These are phyloP conservation scores for Gephyroberyx darwinii DNA, from an alignment of 2,797 vertebrate species.

Conservation along the genomic window DNA sequence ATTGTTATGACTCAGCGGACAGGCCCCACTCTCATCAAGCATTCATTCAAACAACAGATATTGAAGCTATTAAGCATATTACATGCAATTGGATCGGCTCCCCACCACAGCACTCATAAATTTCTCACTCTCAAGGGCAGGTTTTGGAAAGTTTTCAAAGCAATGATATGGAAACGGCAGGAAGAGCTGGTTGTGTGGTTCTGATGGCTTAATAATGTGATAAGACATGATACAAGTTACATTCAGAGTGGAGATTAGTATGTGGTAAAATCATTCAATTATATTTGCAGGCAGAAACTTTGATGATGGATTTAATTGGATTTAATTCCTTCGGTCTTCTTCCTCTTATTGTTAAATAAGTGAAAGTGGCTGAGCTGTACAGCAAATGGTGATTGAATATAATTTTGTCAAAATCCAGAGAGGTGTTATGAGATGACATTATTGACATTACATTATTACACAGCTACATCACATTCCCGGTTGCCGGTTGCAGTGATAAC, in stretches of 20 bases:
- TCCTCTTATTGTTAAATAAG: not conserved
- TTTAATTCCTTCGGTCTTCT: not conserved
- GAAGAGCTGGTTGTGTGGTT: not conserved
- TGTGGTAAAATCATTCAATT: not conserved
- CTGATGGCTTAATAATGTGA: slow-evolving; percentile 30
- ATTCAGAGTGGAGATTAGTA: slow-evolving; percentile 8
- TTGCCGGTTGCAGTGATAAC: slow-evolving; percentile 8
- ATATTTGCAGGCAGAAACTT: not conserved
- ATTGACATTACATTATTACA: not conserved
- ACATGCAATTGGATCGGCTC: slow-evolving; percentile 54
- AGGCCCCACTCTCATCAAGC: slow-evolving; percentile 46
- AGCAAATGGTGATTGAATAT: not conserved
- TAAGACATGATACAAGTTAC: slow-evolving; percentile 26
- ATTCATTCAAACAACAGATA: slow-evolving; percentile 76
- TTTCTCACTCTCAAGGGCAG: slow-evolving; percentile 69
- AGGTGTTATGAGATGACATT: not conserved
- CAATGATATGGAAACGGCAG: not conserved
- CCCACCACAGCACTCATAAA: slow-evolving; percentile 54
- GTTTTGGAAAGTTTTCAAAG: slow-evolving; percentile 37
- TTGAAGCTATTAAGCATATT: slow-evolving; percentile 72
- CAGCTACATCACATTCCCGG: not conserved
- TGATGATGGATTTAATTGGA: not conserved
- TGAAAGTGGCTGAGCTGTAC: not conserved
- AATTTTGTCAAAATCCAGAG: not conserved
- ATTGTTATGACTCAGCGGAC: slow-evolving; percentile 64